phyloP scores from a whole-genome alignment of 2,113 vertebrate genomes.

The Indri indri region DNA sequence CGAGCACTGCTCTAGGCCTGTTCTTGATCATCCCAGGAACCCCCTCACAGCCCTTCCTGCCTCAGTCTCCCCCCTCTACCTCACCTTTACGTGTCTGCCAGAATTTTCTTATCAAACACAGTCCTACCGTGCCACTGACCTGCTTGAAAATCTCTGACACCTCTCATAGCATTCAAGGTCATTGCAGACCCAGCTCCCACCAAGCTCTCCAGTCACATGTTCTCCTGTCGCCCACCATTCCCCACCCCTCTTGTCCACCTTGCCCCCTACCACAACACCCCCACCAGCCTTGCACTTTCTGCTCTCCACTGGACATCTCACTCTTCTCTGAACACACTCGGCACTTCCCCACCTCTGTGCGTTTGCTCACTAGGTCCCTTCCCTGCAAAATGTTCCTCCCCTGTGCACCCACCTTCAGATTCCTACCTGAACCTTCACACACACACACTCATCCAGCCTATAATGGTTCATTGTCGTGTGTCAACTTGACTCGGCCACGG shows the following conservation, averaged over 20 bases:
- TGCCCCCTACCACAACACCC: neutral
- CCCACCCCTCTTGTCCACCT: neutral
- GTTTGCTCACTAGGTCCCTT: neutral
- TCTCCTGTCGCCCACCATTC: neutral
- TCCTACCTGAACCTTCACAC: neutral
- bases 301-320: neutral
- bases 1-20: neutral
- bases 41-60: neutral
- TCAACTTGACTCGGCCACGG: neutral
- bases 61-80: neutral
- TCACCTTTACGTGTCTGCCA: neutral
- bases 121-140: neutral
- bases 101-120: conserved; percentile 17
- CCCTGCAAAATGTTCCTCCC: neutral
- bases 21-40: neutral
- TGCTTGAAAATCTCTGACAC: neutral
- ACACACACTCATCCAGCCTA: neutral
- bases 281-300: neutral
- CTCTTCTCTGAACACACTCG: neutral
- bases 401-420: neutral
- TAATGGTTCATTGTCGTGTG: neutral
- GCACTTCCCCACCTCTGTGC: neutral
- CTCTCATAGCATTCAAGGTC: neutral
- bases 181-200: neutral
- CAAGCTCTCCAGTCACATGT: neutral